Base-by-base conservation (phyloP, 2,888 invertebrate species). In the Ferrisia virgata region DNA sequence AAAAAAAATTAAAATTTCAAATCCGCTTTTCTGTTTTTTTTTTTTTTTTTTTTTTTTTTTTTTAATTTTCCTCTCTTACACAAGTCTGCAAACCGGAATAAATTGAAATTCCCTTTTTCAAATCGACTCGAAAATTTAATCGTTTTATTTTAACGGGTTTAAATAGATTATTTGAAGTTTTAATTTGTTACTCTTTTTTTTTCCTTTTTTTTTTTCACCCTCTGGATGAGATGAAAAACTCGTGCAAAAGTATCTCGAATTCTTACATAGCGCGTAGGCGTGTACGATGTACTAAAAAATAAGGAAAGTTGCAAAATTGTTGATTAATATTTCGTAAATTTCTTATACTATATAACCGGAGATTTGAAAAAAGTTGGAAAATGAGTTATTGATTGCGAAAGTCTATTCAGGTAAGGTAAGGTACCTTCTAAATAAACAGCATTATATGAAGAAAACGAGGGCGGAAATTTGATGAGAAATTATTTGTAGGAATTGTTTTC, bases 41-140 rank as follows among this genome's bases (percentile, higher is more conserved):
- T 64, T 25, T 25, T 25, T 64, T 25, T 8, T 28, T 28, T 22
- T 6, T 64, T n/a, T 64, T 9, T n/a, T n/a, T n/a, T n/a, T 64
- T 64, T 64, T 64, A 64, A 64, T 25, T 64, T 25, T 8, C 58
- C 58, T 22, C 22, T 64, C 28, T 64, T 9, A 3, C 25, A 58
- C 25, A 22, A 40, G 5, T 47, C 15, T n/a, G n/a, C 43, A 47
- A 64, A 64, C 25, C 0, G 28, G 25, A 25, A 64, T 25, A 11
- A 64, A 2, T 64, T 64, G 28, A 28, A 64, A 64, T 64, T 64
- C 28, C 58, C 11, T 64, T 28, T 64, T 64, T 64, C 28, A 64
- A 64, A 64, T 64, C 58, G 3, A 64, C 58, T 64, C 58, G 58
- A 64, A 64, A 64, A 64, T 64, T 64, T 64, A 64, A 64, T 64